phyloP scores from a whole-genome alignment of 2,888 invertebrate species.

The Pristionchus exspectatus region DNA sequence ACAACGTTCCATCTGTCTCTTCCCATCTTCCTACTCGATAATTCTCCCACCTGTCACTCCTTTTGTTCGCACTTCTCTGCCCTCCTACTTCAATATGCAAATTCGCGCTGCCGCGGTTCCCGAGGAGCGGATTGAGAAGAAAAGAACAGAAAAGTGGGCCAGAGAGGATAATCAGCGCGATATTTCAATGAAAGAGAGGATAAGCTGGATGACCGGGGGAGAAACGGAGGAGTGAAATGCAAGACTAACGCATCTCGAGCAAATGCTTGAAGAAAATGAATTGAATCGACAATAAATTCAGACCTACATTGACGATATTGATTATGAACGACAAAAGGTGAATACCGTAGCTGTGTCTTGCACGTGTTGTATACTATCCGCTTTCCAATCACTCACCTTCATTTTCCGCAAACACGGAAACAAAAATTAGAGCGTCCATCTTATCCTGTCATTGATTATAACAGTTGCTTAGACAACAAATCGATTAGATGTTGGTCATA shows the following conservation, averaged over 20 bases:
- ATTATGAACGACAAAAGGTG: constrained; percentile 49
- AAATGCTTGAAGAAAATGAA: neutral
- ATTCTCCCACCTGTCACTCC: constrained; percentile 47
- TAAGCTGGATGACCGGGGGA: constrained; percentile 39
- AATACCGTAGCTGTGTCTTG: constrained; percentile 23
- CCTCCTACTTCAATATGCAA: constrained; percentile 36
- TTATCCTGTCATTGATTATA: neutral
- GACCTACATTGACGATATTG: constrained; percentile 49
- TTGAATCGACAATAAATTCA: neutral
- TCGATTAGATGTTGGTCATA: no score
- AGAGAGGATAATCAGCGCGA: constrained; percentile 46
- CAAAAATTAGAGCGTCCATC: neutral
- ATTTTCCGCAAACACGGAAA: neutral
- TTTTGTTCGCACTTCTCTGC: constrained; percentile 46
- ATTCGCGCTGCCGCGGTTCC: constrained; percentile 32
- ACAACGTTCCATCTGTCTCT: constrained; percentile 39
- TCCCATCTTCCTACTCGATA: neutral
- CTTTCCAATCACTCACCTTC: neutral
- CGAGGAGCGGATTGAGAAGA: neutral
- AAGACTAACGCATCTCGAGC: neutral
- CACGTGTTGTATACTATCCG: neutral
- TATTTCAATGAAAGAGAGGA: constrained; percentile 31
- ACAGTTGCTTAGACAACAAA: neutral
- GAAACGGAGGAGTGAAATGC: constrained; percentile 10
- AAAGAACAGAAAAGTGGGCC: constrained; percentile 49